Conservation (phyloP, 2,113 vertebrate genomes). For the Halichoerus grypus region DNA sequence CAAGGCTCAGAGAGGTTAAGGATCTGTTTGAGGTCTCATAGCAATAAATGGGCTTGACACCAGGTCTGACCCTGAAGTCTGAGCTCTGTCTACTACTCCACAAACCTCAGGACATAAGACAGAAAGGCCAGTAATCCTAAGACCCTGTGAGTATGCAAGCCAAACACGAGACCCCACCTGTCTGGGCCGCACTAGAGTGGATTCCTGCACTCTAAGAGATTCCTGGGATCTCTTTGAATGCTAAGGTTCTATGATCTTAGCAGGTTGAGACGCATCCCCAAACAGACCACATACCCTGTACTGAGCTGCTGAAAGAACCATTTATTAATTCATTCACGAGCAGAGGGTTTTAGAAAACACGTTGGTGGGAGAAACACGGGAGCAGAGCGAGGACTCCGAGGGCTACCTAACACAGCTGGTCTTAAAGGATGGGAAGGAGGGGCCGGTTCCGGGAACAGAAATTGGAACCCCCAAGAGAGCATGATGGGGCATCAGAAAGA, state of each 20-base stretch:
- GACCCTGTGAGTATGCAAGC: not conserved
- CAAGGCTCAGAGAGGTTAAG: not conserved
- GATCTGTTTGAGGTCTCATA: not conserved
- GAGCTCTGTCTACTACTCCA: not conserved
- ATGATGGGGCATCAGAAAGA: fast-evolving
- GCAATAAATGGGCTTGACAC: fast-evolving
- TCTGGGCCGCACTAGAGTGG: not conserved
- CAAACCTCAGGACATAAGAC: not conserved
- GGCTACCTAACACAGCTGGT: not conserved
- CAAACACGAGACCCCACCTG: not conserved
- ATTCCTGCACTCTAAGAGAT: not conserved
- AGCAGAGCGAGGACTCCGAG: not conserved
- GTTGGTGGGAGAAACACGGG: not conserved
- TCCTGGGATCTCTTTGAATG: not conserved
- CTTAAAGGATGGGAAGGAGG: not conserved
- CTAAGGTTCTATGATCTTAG: not conserved
- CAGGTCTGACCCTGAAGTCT: not conserved
- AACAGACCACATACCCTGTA: not conserved
- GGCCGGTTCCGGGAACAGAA: fast-evolving
- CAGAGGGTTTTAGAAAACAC: not conserved
- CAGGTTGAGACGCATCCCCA: not conserved
- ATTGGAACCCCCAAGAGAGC: not conserved
- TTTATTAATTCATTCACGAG: not conserved
- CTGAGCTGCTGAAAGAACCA: not conserved
- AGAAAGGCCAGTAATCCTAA: not conserved